These are phyloP conservation scores for Nemopilema nomurai DNA, from an alignment of 30 jellyfish, hydroid and myxozoan genomes.

Conservation along the genomic window DNA sequence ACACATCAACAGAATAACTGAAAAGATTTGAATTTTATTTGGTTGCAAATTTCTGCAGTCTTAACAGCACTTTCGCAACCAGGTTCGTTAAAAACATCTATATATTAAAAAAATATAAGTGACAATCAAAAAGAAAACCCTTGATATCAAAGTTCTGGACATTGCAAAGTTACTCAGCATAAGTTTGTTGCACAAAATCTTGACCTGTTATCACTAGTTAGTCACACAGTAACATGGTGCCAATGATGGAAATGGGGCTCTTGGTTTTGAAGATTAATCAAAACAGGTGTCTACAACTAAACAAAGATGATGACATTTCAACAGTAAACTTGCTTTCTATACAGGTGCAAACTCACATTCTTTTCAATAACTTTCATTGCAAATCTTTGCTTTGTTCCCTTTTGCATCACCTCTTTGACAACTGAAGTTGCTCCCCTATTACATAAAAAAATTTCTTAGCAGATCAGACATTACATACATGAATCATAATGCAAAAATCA, in stretches of 20 bases:
- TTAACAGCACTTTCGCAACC: too few species aligned
- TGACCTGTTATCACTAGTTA: neutral
- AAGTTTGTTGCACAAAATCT: neutral
- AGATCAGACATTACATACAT: neutral
- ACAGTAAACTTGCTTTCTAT: neutral
- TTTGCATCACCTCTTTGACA: conserved; percentile 84
- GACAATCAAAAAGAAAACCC: neutral
- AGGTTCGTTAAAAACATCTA: too few species aligned
- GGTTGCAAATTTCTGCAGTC: too few species aligned
- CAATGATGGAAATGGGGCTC: neutral
- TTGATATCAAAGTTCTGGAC: neutral
- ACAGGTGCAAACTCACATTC: conserved; percentile 60
- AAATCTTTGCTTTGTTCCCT: conserved; percentile 86
- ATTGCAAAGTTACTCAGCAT: neutral
- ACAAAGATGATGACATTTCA: neutral
- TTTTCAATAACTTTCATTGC: conserved; percentile 90
- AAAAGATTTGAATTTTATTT: too few species aligned
- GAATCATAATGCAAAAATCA: neutral
- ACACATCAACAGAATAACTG: too few species aligned
- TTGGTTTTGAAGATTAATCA: neutral
- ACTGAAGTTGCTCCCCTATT: conserved; percentile 95
- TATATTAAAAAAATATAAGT: too few species aligned
- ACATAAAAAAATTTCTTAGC: neutral
- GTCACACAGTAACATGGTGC: neutral
- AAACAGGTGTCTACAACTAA: conserved; percentile 8